These are phyloP conservation scores for Deroptyus accipitrinus DNA, from an alignment of 2,113 vertebrate genomes.

Conservation along the genomic window DNA sequence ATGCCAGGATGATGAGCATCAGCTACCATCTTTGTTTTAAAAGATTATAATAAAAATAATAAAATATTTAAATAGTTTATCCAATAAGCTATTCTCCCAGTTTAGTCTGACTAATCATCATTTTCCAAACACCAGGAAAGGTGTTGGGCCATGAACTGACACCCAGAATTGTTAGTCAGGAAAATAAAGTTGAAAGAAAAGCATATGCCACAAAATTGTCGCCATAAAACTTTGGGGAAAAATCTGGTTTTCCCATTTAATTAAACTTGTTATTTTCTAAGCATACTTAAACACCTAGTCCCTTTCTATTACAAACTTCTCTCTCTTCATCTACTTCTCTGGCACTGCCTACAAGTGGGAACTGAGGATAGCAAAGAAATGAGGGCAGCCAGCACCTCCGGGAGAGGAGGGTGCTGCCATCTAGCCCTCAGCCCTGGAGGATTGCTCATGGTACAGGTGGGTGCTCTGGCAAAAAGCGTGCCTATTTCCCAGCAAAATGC, in stretches of 20 bases:
- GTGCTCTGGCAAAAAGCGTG: neutral
- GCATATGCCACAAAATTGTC: neutral
- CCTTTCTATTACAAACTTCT: neutral
- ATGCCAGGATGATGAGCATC: neutral
- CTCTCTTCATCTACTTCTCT: neutral
- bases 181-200: neutral
- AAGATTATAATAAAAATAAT: neutral
- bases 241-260: neutral
- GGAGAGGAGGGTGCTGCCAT: neutral
- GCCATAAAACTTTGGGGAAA: neutral
- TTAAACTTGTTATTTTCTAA: neutral
- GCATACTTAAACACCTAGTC: rapidly evolving
- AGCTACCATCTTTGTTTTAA: neutral
- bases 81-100: neutral
- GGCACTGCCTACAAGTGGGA: neutral
- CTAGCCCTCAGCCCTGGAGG: neutral
- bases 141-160: neutral
- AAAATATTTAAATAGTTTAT: neutral
- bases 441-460: neutral
- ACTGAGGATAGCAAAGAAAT: neutral
- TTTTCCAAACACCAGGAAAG: neutral
- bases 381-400: neutral
- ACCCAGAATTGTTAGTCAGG: neutral
- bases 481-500: neutral
- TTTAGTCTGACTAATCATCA: neutral